These are phyloP conservation scores for Aegithalos caudatus DNA, from an alignment of 2,113 vertebrate species.

Conservation along the genomic window DNA sequence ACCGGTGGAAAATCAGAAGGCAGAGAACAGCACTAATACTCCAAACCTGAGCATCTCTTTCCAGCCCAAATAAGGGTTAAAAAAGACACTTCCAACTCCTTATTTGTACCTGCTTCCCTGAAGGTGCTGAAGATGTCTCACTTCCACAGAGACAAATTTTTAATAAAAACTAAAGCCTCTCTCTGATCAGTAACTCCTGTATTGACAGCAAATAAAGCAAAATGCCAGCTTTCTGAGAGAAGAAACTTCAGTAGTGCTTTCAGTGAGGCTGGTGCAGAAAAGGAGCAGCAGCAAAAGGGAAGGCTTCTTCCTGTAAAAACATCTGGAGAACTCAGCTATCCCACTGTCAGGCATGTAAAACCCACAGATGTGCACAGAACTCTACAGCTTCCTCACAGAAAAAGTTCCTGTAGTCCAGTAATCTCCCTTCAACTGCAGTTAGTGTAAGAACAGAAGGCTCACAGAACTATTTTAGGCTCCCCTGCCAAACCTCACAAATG, in stretches of 20 bases:
- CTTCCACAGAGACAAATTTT: not conserved
- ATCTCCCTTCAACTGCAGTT: not conserved
- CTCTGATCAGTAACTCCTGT: not conserved
- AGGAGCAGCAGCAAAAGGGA: not conserved
- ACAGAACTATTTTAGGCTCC: not conserved
- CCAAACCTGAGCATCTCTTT: not conserved
- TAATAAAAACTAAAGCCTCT: not conserved
- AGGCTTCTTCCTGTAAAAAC: not conserved
- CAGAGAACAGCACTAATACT: not conserved
- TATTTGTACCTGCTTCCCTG: not conserved
- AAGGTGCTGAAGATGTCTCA: not conserved
- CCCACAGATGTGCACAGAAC: not conserved
- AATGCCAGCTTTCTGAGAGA: not conserved
- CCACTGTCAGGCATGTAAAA: not conserved
- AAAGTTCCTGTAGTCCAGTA: not conserved
- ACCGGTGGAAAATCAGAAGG: not conserved
- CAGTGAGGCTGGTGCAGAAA: not conserved
- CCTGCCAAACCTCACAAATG: not conserved
- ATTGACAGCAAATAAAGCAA: not conserved
- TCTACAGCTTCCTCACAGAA: not conserved
- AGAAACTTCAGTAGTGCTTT: not conserved
- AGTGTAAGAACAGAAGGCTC: accelerated
- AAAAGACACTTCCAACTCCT: not conserved
- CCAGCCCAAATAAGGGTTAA: not conserved
- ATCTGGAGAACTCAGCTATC: too few relatives aligned